Evolutionary conservation across 35 echinoderm and acorn worm species (phyloP), one percentile per base, ranked within the genome.

Genomic region (Holothuria glaberrima): DNA sequence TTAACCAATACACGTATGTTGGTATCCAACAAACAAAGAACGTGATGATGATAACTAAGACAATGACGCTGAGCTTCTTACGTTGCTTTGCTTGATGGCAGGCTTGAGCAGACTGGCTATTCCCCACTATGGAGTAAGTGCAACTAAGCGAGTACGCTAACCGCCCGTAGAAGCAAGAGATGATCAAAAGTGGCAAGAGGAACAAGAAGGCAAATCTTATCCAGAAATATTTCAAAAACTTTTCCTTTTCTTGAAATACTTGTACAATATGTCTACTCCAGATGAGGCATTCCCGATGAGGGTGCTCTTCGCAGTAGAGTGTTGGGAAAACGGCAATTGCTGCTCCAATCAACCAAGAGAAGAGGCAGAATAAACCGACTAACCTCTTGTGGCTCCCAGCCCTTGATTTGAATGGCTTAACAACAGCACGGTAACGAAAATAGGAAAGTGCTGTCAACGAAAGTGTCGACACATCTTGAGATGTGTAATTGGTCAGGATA

Each of bases 391-490:
- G 13, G 10, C 50, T 14, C 0, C 56, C 12, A 12, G 13, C 27
- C 33, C 80, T 84, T 61, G 74, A 78, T n/a, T 78, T 30, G 6
- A 84, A 33, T 6, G 80, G 80, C 14, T 32, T 9, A 12, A 84
- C 59, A 33, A 84, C 80, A 61, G 80, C 80, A 10, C 59, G 13
- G 33, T 61, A 84, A 28, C 80, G 41, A 22, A 84, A 35, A 31
- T 61, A 59, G 20, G 54, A 30, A 21, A 84, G 48, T 14, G 80
- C 80, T 28, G 59, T 56, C 13, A 84, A n/a, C 9, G 80, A 84
- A 60, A 84, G 58, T 1, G 59, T 30, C 4, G 80, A 84, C 5
- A 84, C 80, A 84, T 84, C 80, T 64, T 84, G 80, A 13, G 80
- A 84, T 29, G 59, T 61, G 21, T 58, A 84, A 38, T 64, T 84